phyloP scores from a whole-genome alignment of 1,140 invertebrate genomes.

The Coelopa frigida region DNA sequence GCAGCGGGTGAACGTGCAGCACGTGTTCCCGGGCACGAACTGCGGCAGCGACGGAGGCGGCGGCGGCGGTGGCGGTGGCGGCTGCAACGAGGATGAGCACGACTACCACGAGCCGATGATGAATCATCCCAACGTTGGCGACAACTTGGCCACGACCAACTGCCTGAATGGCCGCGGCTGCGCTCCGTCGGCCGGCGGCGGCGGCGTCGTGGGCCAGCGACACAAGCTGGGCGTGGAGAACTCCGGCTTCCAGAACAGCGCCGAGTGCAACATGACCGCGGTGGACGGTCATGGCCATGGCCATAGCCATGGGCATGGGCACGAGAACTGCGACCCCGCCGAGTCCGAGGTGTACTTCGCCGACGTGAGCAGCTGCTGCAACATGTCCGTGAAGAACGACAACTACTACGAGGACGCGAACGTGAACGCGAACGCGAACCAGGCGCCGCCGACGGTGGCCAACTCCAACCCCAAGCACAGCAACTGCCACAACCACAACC shows the following conservation, averaged over 20 bases:
- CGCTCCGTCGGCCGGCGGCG: not conserved
- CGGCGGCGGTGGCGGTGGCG: constrained; percentile 1
- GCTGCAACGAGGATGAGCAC: constrained; percentile 3
- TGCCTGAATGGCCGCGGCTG: too few species aligned
- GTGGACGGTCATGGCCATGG: not conserved
- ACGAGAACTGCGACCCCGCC: constrained; percentile 45
- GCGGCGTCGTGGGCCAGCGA: not conserved
- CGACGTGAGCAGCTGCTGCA: constrained; percentile 78
- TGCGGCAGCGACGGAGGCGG: not conserved
- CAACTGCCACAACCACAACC: not conserved
- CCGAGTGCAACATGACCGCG: constrained; percentile 10
- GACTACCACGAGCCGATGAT: not conserved
- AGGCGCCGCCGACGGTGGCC: not conserved
- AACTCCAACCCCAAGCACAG: constrained; percentile 1
- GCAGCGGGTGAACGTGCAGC: constrained; percentile 46
- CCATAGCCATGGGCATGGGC: not conserved
- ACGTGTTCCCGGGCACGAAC: constrained; percentile 35
- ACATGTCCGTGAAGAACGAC: constrained; percentile 60
- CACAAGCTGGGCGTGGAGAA: constrained; percentile 33
- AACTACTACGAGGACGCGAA: constrained; percentile 40
- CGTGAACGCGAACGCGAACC: not conserved
- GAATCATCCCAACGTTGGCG: constrained; percentile 9
- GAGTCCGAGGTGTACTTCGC: constrained; percentile 78
- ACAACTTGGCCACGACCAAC: too few species aligned
- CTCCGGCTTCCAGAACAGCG: constrained; percentile 27